These are phyloP conservation scores for Trachops cirrhosus DNA, from an alignment of 2,797 vertebrate species.

Conservation along the genomic window DNA sequence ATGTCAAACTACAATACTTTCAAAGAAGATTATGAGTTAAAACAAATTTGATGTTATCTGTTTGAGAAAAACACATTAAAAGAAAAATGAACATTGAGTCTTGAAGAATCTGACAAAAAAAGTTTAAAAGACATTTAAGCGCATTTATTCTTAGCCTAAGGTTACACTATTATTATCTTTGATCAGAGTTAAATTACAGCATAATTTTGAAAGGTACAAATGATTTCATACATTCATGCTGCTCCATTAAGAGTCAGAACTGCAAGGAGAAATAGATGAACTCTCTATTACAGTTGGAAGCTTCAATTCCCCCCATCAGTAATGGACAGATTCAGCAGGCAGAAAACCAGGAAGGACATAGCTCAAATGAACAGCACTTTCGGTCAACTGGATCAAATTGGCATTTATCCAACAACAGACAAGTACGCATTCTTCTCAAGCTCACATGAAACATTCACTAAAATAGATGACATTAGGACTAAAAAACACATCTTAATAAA, in stretches of 20 bases:
- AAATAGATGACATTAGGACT: no score
- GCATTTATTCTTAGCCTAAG: not conserved
- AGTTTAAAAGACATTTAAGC: not conserved
- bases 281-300: not conserved
- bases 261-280: not conserved
- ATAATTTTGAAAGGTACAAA: not conserved
- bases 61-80: not conserved
- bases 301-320: not conserved
- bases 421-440: not conserved
- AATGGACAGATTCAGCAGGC: not conserved
- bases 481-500: not conserved
- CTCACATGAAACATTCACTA: no score
- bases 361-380: not conserved
- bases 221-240: not conserved
- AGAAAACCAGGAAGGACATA: not conserved
- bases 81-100: not conserved
- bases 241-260: not conserved
- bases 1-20: not conserved
- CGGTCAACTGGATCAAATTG: not conserved
- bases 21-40: not conserved
- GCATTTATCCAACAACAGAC: not conserved
- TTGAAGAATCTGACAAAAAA: not conserved
- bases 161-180: not conserved
- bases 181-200: not conserved
- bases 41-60: not conserved